Base-by-base conservation (phyloP, 2,797 vertebrate genomes). In the Dallia pectoralis region DNA sequence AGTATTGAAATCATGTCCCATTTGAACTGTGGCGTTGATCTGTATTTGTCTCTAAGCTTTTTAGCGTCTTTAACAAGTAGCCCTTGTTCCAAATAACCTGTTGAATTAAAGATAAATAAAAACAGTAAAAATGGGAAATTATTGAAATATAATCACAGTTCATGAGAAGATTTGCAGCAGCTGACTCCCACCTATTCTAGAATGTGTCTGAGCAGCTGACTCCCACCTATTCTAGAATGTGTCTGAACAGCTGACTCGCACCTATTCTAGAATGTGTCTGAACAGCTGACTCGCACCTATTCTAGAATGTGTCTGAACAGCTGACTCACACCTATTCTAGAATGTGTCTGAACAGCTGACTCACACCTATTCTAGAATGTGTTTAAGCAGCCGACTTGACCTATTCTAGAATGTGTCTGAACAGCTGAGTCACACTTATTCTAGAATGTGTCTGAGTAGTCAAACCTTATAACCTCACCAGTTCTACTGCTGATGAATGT, bases 1-100 rank as follows among this genome's bases (percentile, higher is more conserved):
- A 96, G 70, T 82, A 99, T 94, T 15, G 97, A 95, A 51, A 99
- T 76, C 48, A 96, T 53, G 0, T 99, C 98, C 19, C 97, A 93
- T 79, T 96, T 99, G 91, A 99, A 99, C 75, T 98, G 96, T 18
- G 65, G 0, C 0, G 92, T 97, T 63, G 86, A 85, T 73, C 62
- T 91, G 78, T 99, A 99, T 84, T 96, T 89, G 0, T 83, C 83
- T 87, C 93, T 91, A 72, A 99, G 83, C 79, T 97, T 97, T 85
- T 91, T 91, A 67, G 87, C 5, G 16, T 99, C 96, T 82, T 91
- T 91, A 30, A 99, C 96, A 73, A 99, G 89, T 83, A 99, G 91
- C 48, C 98, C 98, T 93, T 99, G 98, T 69, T 99, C 97, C 71
- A 99, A 92, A 79, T 97, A 99, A 85, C 97, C 98, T 99, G 81